Conservation (phyloP, 2,797 vertebrate genomes). For the Malurus leucopterus region DNA sequence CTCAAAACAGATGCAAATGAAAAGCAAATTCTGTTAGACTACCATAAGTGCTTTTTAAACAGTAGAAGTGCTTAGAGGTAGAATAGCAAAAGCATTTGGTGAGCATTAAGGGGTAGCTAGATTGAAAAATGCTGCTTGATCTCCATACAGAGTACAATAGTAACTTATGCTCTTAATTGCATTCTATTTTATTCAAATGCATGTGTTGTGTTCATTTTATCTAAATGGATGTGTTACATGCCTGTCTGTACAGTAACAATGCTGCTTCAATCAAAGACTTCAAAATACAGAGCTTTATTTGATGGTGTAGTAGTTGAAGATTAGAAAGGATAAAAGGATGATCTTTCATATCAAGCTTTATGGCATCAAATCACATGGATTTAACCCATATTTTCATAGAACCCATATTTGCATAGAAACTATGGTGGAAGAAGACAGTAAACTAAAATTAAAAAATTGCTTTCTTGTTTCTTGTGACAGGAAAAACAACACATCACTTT, state of each 20-base stretch:
- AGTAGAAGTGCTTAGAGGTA: not conserved
- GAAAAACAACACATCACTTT: not conserved
- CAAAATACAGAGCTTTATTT: conserved; percentile 38
- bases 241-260: not conserved
- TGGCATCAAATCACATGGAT: not conserved
- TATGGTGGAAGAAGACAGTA: not conserved
- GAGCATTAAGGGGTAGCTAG: not conserved
- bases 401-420: not conserved
- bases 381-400: conserved; percentile 12
- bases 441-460: not conserved
- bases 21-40: conserved; percentile 10
- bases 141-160: not conserved
- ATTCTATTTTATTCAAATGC: not conserved
- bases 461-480: not conserved
- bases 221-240: not conserved
- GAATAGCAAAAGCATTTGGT: not conserved
- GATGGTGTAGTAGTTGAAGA: not conserved
- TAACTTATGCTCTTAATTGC: not conserved
- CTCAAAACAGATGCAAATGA: conserved; percentile 29
- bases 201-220: not conserved
- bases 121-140: not conserved
- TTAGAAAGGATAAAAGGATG: conserved; percentile 47
- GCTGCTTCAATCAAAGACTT: not conserved
- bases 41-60: conserved; percentile 2
- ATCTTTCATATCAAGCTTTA: conserved; percentile 21